Base-by-base conservation (phyloP, 2,113 vertebrate species). In the Corydoras sp. region DNA sequence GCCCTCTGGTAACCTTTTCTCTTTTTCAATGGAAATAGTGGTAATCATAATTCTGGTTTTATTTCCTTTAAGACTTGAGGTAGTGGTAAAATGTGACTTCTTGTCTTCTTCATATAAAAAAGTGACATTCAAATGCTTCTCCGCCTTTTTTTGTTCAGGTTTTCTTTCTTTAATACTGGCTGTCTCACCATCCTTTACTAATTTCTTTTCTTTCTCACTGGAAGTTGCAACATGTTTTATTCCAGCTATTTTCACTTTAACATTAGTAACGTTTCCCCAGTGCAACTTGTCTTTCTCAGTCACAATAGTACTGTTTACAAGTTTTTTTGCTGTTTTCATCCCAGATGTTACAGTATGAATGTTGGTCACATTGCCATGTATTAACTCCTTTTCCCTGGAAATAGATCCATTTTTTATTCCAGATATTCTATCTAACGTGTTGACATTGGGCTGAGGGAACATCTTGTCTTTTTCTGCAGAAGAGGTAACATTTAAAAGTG, bases 241-340 rank as follows among this genome's bases (percentile, higher is more conserved):
- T 67, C 48, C 31, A 65, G 64, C 14, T 51, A 9, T 29, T 67
- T 18, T 50, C 1, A 48, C 49, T 53, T 60, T 65, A 32, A 13
- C 13, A 11, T 8, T 1, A 2, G 60, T 72, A 15, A 10, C 31
- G 29, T 12, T 58, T 53, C 29, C 54, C 18, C 58, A 13, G 10
- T 56, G 53, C 14, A 49, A 13, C 14, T 58, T 58, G 18, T 13
- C 10, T 14, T 65, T 65, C 24, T 31, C 43, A 50, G 18, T n/a
- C 5, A 35, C 15, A 9, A 60, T 64, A 8, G 30, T 62, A 35
- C 24, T 48, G 9, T 56, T 66, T 18, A 50, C 51, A 18, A 7
- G 30, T 55, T 61, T 67, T 15, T 62, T 35, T 48, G 13, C 8
- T 30, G 77, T 81, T 9, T 60, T 74, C 62, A 81, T 83, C 32